Evolutionary conservation across 2,797 vertebrate species (phyloP).

Genomic region (Holocentrus rufus): DNA sequence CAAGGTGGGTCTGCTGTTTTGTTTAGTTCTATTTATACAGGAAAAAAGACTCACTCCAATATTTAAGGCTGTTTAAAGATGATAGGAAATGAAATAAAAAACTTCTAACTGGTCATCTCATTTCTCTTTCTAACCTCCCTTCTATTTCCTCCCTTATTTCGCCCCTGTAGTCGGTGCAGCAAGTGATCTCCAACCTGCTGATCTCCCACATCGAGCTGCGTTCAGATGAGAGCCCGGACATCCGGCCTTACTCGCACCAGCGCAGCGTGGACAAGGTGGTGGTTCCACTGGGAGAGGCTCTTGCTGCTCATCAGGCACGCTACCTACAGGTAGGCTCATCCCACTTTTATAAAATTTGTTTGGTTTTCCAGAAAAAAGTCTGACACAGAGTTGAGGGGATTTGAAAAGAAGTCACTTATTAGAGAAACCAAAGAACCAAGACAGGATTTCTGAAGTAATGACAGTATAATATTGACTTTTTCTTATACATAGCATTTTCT

Average conservation of each 20-base stretch:
- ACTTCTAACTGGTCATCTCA: neutral
- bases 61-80: too few species aligned
- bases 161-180: slow-evolving; percentile 89
- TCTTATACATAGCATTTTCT: neutral
- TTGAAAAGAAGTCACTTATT: neutral
- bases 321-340: slow-evolving; percentile 87
- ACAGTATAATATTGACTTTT: neutral
- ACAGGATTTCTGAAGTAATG: too few species aligned
- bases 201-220: slow-evolving; percentile 94
- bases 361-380: neutral
- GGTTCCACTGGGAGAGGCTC: slow-evolving; percentile 88
- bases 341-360: neutral
- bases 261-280: slow-evolving; percentile 92
- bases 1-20: slow-evolving; percentile 79
- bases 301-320: slow-evolving; percentile 82
- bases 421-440: neutral
- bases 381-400: neutral
- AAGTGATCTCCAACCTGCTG: slow-evolving; percentile 92
- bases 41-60: too few species aligned
- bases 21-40: too few species aligned
- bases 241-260: slow-evolving; percentile 90
- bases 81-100: too few species aligned
- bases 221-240: slow-evolving; percentile 93
- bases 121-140: neutral
- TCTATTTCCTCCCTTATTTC: neutral